phyloP scores from a whole-genome alignment of 2,888 invertebrate species.

The Choristoneura rosaceana region DNA sequence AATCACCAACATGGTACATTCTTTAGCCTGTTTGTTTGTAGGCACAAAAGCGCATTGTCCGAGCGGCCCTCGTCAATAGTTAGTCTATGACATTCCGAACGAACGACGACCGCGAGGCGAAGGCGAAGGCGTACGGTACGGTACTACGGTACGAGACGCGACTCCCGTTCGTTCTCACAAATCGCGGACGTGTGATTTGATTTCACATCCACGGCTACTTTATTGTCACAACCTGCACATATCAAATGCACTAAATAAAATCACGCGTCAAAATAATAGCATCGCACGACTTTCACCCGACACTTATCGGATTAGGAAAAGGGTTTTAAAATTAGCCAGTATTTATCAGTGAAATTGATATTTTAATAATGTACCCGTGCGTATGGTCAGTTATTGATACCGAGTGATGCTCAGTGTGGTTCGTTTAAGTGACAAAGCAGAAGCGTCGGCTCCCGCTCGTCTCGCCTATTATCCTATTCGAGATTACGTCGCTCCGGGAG shows the following conservation, averaged over 20 bases:
- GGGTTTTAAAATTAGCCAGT: constrained; percentile 66
- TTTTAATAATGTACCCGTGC: constrained; percentile 71
- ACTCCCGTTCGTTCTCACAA: constrained; percentile 63
- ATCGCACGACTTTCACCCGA: constrained; percentile 73
- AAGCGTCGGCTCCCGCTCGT: constrained; percentile 73
- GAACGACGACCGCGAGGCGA: constrained; percentile 52
- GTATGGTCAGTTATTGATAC: constrained; percentile 70
- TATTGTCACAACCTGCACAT: constrained; percentile 53
- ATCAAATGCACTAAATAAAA: constrained; percentile 47
- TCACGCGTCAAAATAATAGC: constrained; percentile 8
- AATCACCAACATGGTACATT: no score
- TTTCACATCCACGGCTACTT: constrained; percentile 58
- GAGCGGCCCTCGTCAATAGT: constrained; percentile 50
- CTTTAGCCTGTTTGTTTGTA: background rate
- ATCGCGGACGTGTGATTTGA: constrained; percentile 71
- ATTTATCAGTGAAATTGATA: constrained; percentile 62
- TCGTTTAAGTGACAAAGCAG: constrained; percentile 82
- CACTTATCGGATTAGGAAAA: constrained; percentile 78
- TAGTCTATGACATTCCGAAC: constrained; percentile 54
- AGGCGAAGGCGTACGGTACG: constrained; percentile 34
- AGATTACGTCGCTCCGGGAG: constrained; percentile 79
- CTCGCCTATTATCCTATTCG: constrained; percentile 82
- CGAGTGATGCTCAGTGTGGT: constrained; percentile 76
- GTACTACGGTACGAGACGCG: constrained; percentile 17
- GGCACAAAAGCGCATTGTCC: constrained; percentile 16